These are phyloP conservation scores for Sandelia bainsii DNA, from an alignment of 2,797 vertebrate genomes.

Conservation along the genomic window DNA sequence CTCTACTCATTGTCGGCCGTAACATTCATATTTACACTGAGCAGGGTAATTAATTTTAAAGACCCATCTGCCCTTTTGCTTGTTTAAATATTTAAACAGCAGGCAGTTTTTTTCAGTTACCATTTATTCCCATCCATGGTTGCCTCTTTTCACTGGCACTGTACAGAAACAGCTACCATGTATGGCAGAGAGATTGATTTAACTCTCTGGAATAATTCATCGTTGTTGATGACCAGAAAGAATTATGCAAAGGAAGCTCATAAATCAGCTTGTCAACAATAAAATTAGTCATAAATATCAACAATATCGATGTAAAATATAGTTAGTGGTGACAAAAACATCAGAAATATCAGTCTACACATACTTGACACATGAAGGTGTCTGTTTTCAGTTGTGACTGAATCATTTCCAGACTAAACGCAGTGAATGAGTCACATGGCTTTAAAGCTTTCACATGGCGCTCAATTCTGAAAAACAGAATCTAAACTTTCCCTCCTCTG, in stretches of 20 bases:
- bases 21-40: slow-evolving; percentile 80
- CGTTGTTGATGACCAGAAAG: slow-evolving; percentile 35
- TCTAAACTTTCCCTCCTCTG: slow-evolving; percentile 51
- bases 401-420: slow-evolving; percentile 30
- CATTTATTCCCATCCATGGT: slow-evolving; percentile 41
- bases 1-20: slow-evolving; percentile 54
- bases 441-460: slow-evolving; percentile 22
- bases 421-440: slow-evolving; percentile 40
- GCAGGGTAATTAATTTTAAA: slow-evolving; percentile 82
- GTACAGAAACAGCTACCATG: slow-evolving; percentile 32
- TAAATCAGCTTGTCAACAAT: slow-evolving; percentile 47
- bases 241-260: slow-evolving; percentile 24
- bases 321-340: neutral
- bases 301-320: slow-evolving; percentile 3
- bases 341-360: neutral
- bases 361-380: slow-evolving; percentile 18
- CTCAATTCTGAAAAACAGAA: slow-evolving; percentile 33
- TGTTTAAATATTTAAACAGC: slow-evolving; percentile 84
- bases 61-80: slow-evolving; percentile 81
- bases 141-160: slow-evolving; percentile 27
- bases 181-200: slow-evolving; percentile 59
- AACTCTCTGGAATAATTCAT: slow-evolving; percentile 64
- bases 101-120: slow-evolving; percentile 55
- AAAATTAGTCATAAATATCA: slow-evolving; percentile 8
- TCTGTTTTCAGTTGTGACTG: slow-evolving; percentile 30